These are phyloP conservation scores for Galemys pyrenaicus DNA, from an alignment of 2,113 vertebrate genomes.

Conservation along the genomic window DNA sequence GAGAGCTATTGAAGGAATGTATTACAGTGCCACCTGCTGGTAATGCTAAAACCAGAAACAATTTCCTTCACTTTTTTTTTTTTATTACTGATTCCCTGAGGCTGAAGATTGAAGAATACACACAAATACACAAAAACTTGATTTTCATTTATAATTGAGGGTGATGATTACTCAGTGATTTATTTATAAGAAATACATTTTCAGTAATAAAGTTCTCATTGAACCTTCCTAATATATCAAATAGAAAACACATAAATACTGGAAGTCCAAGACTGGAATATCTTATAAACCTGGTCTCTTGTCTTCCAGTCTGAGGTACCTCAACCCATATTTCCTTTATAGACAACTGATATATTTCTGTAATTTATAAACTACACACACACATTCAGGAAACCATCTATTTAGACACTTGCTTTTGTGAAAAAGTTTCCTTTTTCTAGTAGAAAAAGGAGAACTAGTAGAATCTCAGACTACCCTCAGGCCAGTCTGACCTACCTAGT, in stretches of 20 bases:
- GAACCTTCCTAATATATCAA: background rate
- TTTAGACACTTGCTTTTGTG: constrained; percentile 46
- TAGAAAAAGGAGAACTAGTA: too few relatives aligned
- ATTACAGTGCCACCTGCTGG: constrained; percentile 77
- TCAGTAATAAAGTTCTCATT: background rate
- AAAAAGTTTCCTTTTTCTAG: constrained; percentile 47
- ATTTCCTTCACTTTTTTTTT: background rate
- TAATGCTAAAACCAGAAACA: constrained; percentile 33
- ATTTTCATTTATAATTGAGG: constrained; percentile 41
- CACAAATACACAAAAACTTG: constrained; percentile 44
- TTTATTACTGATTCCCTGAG: constrained; percentile 43
- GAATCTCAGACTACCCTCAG: constrained; percentile 1
- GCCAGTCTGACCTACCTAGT: background rate
- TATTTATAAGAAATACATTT: constrained; percentile 55
- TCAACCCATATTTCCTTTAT: constrained; percentile 35
- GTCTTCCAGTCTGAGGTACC: background rate
- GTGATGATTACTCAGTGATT: background rate
- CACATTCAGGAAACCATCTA: constrained; percentile 15
- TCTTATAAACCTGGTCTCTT: background rate
- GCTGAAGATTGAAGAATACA: constrained; percentile 42
- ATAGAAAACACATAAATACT: background rate
- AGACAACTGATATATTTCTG: constrained; percentile 29
- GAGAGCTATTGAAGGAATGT: constrained; percentile 62
- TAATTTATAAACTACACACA: constrained; percentile 37
- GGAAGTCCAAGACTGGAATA: background rate